Percentiles rank a stretch among this genome's conserved stretches.
phyloP scores from a whole-genome alignment of 1,140 invertebrate species.

The Panagrolaimus sp. region DNA sequence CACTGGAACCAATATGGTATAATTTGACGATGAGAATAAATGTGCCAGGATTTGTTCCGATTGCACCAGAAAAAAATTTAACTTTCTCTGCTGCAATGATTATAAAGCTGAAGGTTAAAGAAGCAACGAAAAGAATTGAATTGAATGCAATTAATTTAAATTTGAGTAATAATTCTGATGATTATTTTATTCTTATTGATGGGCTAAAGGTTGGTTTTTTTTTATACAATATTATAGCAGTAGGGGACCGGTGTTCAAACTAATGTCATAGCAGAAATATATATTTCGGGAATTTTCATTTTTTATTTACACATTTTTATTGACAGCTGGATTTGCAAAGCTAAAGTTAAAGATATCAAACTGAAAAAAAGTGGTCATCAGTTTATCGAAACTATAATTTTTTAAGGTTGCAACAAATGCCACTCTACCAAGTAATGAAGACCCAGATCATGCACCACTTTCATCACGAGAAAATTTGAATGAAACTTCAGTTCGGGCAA shows the following conservation, averaged over 20 bases:
- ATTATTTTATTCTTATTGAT: not conserved
- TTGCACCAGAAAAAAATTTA: conserved; percentile 38
- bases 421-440: conserved; percentile 10
- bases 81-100: conserved; percentile 43
- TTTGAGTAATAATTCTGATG: conserved; percentile 14
- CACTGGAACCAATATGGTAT: conserved; percentile 41
- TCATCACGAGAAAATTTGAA: not conserved
- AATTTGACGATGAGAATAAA: conserved; percentile 46
- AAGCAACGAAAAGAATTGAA: conserved; percentile 35
- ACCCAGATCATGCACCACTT: not conserved
- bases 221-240: no score
- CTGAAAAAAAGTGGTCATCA: no score
- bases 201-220: conserved; percentile 2
- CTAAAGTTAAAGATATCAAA: no score
- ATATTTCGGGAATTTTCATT: no score
- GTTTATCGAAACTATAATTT: no score
- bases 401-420: not conserved
- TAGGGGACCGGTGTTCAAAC: no score
- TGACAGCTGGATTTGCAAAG: no score
- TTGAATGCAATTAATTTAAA: conserved; percentile 42
- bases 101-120: conserved; percentile 37
- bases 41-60: conserved; percentile 38
- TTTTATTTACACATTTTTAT: no score
- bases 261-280: no score
- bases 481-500: not conserved